Evolutionary conservation across 2,113 vertebrate genomes (phyloP).

Genomic region (Pandion haliaetus): DNA sequence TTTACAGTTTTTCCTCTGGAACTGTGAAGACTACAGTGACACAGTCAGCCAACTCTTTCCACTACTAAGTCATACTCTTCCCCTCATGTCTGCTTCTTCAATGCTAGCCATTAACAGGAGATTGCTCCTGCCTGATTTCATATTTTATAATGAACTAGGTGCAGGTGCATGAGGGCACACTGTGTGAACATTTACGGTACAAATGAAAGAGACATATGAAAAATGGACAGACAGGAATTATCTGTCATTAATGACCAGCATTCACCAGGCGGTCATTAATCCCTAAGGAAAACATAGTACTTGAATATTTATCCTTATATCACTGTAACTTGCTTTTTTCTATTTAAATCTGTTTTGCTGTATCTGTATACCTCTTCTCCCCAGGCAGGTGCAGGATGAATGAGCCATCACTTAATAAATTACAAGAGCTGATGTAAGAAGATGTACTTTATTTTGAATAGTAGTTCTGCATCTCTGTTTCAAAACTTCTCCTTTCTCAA

Average conservation of each 20-base stretch:
- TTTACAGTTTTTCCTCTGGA: not conserved
- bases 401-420: not conserved
- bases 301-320: not conserved
- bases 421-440: not conserved
- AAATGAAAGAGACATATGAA: not conserved
- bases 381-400: not conserved
- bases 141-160: not conserved
- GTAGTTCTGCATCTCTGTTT: not conserved
- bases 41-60: not conserved
- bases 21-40: not conserved
- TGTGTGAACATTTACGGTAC: not conserved
- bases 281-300: not conserved
- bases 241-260: not conserved
- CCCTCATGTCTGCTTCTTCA: not conserved
- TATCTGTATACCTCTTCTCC: not conserved
- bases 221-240: not conserved
- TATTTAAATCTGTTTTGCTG: not conserved
- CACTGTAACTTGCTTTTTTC: not conserved
- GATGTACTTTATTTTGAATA: not conserved
- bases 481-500: not conserved
- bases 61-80: not conserved
- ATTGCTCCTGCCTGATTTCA: not conserved
- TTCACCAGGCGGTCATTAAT: not conserved
- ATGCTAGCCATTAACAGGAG: not conserved
- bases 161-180: not conserved